phyloP scores from a whole-genome alignment of 2,113 vertebrate genomes.

The Cheirogaleus medius region DNA sequence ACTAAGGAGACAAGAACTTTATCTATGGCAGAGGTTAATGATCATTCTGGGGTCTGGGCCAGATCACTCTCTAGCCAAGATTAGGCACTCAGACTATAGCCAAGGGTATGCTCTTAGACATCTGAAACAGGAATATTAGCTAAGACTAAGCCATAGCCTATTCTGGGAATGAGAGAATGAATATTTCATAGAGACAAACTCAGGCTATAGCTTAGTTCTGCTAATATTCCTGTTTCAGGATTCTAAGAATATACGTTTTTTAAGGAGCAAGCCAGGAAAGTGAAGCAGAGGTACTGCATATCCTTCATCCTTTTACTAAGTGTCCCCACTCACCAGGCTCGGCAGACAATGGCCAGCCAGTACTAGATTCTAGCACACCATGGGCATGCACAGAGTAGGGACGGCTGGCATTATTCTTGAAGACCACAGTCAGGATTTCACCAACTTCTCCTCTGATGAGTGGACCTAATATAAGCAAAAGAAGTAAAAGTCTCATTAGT shows the following conservation, averaged over 20 bases:
- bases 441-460: conserved; percentile 87
- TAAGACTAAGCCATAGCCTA: background rate
- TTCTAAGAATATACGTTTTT: background rate
- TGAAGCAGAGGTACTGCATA: background rate
- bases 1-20: background rate
- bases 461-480: conserved; percentile 80
- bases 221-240: background rate
- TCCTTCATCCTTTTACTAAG: background rate
- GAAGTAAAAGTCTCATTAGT: conserved; percentile 38
- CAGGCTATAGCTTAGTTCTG: background rate
- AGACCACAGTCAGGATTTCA: conserved; percentile 85
- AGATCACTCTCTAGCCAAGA: background rate
- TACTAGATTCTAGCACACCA: conserved; percentile 81
- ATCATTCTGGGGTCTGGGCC: background rate
- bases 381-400: conserved; percentile 86
- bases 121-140: background rate
- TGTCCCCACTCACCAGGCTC: conserved; percentile 81
- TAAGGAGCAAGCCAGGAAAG: background rate
- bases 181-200: background rate
- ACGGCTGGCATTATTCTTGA: conserved; percentile 85
- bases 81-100: background rate
- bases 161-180: background rate
- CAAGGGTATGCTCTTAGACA: background rate
- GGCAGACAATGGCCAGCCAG: conserved; percentile 55
- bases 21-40: background rate